Conservation (phyloP, 1,140 invertebrate species). For the Phthorimaea operculella region DNA sequence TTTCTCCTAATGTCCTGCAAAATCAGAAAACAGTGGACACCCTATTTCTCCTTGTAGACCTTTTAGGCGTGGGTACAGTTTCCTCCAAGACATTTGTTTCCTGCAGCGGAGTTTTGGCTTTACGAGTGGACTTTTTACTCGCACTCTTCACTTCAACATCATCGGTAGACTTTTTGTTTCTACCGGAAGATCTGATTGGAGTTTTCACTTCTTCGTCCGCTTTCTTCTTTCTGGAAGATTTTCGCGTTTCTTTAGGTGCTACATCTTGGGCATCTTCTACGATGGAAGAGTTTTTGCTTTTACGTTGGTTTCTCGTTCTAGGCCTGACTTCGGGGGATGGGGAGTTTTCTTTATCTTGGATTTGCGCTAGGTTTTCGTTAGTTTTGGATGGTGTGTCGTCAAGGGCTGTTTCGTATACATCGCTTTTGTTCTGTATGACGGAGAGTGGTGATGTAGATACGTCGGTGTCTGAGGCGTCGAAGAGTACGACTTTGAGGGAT, state of each 20-base stretch:
- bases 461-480: slow-evolving; percentile 29
- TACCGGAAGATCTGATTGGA: not conserved
- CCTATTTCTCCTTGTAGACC: not conserved
- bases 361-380: not conserved
- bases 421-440: slow-evolving; percentile 7
- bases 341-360: not conserved
- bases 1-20: no score
- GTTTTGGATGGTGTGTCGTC: slow-evolving; percentile 5
- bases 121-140: not conserved
- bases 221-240: not conserved
- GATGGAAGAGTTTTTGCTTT: not conserved
- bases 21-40: not conserved
- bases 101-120: not conserved
- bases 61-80: not conserved
- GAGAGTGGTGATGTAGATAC: not conserved
- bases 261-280: not conserved
- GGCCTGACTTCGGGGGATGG: not conserved
- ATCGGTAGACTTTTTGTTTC: not conserved
- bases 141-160: not conserved
- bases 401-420: slow-evolving; percentile 19
- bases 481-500: slow-evolving; percentile 43
- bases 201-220: not conserved
- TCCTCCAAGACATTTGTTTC: not conserved
- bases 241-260: not conserved
- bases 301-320: not conserved